phyloP scores from a whole-genome alignment of 2,888 invertebrate genomes.

The Oeneis ivallda region DNA sequence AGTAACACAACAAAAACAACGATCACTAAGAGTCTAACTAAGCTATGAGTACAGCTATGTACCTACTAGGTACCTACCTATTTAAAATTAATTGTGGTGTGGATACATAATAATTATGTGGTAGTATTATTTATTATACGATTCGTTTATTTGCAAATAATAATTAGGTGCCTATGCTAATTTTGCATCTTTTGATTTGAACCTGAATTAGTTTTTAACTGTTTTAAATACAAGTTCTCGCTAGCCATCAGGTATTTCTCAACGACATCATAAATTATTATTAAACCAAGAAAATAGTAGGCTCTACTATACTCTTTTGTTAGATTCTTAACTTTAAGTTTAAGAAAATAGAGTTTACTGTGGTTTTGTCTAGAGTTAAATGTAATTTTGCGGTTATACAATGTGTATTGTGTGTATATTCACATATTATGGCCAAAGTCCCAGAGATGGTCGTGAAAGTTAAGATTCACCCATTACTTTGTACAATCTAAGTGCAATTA shows the following conservation, averaged over 20 bases:
- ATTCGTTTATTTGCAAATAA: neutral
- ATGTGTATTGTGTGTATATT: slow-evolving; percentile 40
- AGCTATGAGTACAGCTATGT: too few relatives aligned
- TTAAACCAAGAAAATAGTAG: neutral
- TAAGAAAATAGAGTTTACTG: slow-evolving; percentile 7
- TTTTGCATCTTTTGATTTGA: neutral
- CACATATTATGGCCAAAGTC: slow-evolving; percentile 50
- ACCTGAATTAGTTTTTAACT: neutral
- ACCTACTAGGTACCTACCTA: too few relatives aligned
- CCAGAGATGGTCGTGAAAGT: slow-evolving; percentile 52
- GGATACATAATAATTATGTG: too few relatives aligned
- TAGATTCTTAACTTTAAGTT: neutral
- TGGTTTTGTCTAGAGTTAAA: slow-evolving; percentile 15
- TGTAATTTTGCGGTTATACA: slow-evolving; percentile 31
- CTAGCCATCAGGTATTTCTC: slow-evolving; percentile 1
- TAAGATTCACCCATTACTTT: slow-evolving; percentile 42
- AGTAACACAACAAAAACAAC: too few relatives aligned
- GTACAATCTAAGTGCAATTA: slow-evolving; percentile 46
- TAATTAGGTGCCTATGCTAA: too few relatives aligned
- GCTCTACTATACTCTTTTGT: neutral
- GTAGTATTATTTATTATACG: too few relatives aligned
- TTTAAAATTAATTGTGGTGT: too few relatives aligned
- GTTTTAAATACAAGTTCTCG: neutral
- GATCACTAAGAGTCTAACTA: too few relatives aligned
- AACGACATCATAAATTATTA: neutral